These are phyloP conservation scores for Numenius arquata DNA, from an alignment of 2,113 vertebrate genomes.

Conservation along the genomic window DNA sequence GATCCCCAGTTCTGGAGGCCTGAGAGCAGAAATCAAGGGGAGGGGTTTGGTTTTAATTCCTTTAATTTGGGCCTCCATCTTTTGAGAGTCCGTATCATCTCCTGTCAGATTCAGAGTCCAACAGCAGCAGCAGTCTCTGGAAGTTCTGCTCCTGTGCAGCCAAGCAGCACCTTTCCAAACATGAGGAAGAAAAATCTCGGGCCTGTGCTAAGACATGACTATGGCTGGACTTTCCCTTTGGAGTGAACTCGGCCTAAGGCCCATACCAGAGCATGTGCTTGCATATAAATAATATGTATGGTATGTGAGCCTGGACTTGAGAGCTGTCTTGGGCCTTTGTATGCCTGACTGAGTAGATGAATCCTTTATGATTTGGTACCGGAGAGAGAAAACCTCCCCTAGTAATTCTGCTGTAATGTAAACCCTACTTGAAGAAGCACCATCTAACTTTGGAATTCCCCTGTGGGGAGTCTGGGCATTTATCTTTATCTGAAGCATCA, in stretches of 20 bases:
- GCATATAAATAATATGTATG: slow-evolving; percentile 31
- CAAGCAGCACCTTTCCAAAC: not conserved
- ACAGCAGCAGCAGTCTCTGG: not conserved
- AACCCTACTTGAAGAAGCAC: slow-evolving; percentile 7
- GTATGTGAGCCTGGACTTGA: slow-evolving; percentile 35
- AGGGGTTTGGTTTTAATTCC: not conserved
- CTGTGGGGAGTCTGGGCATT: slow-evolving; percentile 18
- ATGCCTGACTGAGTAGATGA: not conserved
- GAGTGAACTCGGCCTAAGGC: slow-evolving; percentile 41
- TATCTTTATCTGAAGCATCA: slow-evolving; percentile 40
- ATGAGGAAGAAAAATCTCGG: not conserved
- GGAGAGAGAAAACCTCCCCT: slow-evolving; percentile 6
- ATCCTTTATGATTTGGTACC: slow-evolving; percentile 1
- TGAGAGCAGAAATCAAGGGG: not conserved
- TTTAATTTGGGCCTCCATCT: not conserved
- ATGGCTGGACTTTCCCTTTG: not conserved
- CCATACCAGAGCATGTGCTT: slow-evolving; percentile 44
- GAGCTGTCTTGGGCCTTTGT: slow-evolving; percentile 2
- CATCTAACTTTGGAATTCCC: slow-evolving; percentile 50
- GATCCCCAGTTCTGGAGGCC: not conserved
- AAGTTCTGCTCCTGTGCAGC: not conserved
- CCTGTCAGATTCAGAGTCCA: not conserved
- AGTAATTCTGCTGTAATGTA: slow-evolving; percentile 13
- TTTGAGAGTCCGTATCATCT: not conserved
- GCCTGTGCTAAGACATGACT: not conserved